Evolutionary conservation across 1,140 invertebrate species (phyloP), one percentile per base, ranked within the genome.

Genomic region (Agrilus planipennis): DNA sequence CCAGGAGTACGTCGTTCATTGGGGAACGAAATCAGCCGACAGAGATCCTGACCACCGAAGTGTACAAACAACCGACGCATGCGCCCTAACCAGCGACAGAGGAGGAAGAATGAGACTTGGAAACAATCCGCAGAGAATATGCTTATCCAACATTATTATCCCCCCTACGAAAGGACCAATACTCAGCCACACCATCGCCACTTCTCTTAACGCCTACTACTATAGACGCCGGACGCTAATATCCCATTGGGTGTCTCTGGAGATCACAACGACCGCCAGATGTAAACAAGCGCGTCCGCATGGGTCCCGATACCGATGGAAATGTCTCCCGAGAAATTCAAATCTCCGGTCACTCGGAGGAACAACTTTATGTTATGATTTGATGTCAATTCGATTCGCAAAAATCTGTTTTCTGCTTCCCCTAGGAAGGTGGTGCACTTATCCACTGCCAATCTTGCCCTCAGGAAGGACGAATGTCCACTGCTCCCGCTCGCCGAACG

Each of bases 321-420:
- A n/a, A n/a, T n/a, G n/a, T n/a, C n/a, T n/a, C n/a, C n/a, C n/a
- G n/a, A n/a, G n/a, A n/a, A n/a, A n/a, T n/a, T n/a, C n/a, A n/a
- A n/a, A n/a, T n/a, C 23, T 27, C 12, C 23, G 12, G 23, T 12
- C 12, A 12, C 12, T 27, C 23, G 23, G 7, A 12, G 23, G 20
- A 71, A 68, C 3, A 62, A 59, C 1, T 67, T 69, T 35, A 54
- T 51, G 52, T 29, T 70, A 63, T 40, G 54, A 46, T n/a, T 48
- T 62, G 1, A 58, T 70, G 55, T 58, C 64, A 0, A 64, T 68
- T 49, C 66, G 67, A 3, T 22, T 45, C 4, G n/a, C 9, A 6
- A 22, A 18, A 40, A 40, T 12, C 28, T 29, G 4, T 37, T 37
- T 4, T 27, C 62, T 2, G 64, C 60, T 0, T 68, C 65, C 38